Base-by-base conservation (phyloP, 1,140 invertebrate species). In the Coelopa frigida region DNA sequence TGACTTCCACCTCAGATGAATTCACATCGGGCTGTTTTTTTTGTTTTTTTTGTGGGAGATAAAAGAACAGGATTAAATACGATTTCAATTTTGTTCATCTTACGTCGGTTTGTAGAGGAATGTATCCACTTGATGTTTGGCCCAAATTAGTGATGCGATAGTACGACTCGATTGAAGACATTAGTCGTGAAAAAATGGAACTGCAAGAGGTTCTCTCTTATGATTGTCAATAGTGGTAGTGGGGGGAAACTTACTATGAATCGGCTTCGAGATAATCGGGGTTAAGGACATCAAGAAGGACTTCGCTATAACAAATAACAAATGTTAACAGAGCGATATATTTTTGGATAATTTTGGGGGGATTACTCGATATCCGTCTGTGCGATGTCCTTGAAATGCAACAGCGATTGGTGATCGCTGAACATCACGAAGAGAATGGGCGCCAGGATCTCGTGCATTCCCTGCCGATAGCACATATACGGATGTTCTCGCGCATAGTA, bases 401-500 rank as follows among this genome's bases (percentile, higher is more conserved):
- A 42, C 36, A 83, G 77, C 0, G 82, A 77, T 58, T 83, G 78
- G 49, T 82, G 80, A 68, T 89, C 86, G 55, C 74, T 77, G 57
- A 84, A 78, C 17, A 88, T 66, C 5, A 87, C 83, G 62, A 83
- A 86, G 27, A 89, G 70, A 29, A 88, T 61, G 0, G 86, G 85
- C 6, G 85, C 86, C 39, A 89, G 66, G 41, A 89, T 75, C 65
- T 89, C 86, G 68, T 88, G 85, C 86, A 89, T 89, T n/a, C 86
- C 86, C 74, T 89, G 86, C 49, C 82, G 71, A 60, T 89, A 89
- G 20, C 82, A 83, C 45, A 87, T 74, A 20, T 78, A 71, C 0
- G 84, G 74, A 69, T 86, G 79, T 42, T 83, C 73, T 31, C 84
- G 76, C 2, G 84, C 82, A 74, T 85, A 88, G 58, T 80, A 78